phyloP scores from a whole-genome alignment of 2,797 vertebrate genomes.

The Acrossocheilus fasciatus region DNA sequence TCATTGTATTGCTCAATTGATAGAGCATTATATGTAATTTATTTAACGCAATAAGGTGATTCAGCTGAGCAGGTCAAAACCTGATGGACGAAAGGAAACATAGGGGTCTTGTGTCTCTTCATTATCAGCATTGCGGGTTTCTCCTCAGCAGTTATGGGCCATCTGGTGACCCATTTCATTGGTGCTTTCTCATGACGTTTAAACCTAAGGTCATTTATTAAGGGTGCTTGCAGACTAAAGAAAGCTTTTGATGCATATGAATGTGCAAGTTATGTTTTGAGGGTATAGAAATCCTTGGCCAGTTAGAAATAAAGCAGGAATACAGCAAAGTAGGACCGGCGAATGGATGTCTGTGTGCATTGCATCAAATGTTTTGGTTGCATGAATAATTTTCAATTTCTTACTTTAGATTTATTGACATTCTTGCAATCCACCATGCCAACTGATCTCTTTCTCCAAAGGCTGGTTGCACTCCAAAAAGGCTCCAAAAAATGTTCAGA shows the following conservation, averaged over 20 bases:
- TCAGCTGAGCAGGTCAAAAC: slow-evolving; percentile 16
- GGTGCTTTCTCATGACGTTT: not conserved
- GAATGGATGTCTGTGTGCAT: not conserved
- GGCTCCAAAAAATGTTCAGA: too few relatives aligned
- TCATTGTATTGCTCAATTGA: slow-evolving; percentile 20
- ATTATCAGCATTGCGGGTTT: not conserved
- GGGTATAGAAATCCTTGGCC: not conserved
- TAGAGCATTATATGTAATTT: not conserved
- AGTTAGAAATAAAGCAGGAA: not conserved
- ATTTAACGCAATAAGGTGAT: not conserved
- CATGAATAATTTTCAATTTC: not conserved
- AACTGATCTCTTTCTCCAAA: not conserved
- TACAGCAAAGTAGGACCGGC: not conserved
- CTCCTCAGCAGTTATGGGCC: not conserved
- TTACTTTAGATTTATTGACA: not conserved
- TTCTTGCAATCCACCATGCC: too few relatives aligned
- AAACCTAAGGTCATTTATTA: not conserved
- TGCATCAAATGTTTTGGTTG: not conserved
- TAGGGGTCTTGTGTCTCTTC: not conserved
- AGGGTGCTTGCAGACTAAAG: not conserved
- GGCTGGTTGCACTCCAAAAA: not conserved
- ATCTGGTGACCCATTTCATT: not conserved
- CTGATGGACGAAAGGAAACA: not conserved
- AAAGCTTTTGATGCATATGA: not conserved
- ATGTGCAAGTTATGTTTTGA: not conserved